Conservation (phyloP, 2,888 invertebrate genomes). For the Diaprepes abbreviatus region DNA sequence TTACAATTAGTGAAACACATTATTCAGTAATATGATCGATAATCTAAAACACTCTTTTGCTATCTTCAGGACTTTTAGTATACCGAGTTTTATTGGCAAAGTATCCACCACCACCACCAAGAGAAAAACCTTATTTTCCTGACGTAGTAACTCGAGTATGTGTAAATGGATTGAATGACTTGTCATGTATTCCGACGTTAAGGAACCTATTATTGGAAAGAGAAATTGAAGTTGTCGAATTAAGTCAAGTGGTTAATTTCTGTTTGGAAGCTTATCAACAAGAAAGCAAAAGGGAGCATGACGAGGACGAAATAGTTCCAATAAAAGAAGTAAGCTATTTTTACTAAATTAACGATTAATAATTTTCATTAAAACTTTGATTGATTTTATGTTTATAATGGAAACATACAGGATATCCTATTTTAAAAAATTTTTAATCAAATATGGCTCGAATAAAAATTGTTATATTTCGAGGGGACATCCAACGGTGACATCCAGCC, state of each 20-base stretch:
- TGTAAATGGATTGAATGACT: slow-evolving; percentile 60
- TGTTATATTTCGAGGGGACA: too few species aligned
- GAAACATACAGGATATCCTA: too few species aligned
- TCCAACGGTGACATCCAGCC: too few species aligned
- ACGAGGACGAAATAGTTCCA: slow-evolving; percentile 60
- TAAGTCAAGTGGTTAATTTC: slow-evolving; percentile 69
- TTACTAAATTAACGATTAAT: too few species aligned
- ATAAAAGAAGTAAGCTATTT: slow-evolving; percentile 31
- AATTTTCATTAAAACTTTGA: too few species aligned
- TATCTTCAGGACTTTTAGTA: slow-evolving; percentile 62
- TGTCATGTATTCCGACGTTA: slow-evolving; percentile 56
- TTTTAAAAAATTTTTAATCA: too few species aligned
- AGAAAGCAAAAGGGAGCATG: slow-evolving; percentile 54
- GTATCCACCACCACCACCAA: slow-evolving; percentile 60
- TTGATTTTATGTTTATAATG: too few species aligned
- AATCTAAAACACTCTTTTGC: too few species aligned
- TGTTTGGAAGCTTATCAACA: slow-evolving; percentile 60
- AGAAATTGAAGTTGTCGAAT: slow-evolving; percentile 60
- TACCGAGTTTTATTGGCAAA: slow-evolving; percentile 61
- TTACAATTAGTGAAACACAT: too few species aligned
- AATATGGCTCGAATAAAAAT: too few species aligned
- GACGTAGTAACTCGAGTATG: slow-evolving; percentile 59
- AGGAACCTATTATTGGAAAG: slow-evolving; percentile 58
- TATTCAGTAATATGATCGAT: too few species aligned
- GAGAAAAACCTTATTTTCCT: slow-evolving; percentile 58